Evolutionary conservation across 2,888 invertebrate genomes (phyloP), one percentile per base, ranked within the genome.

Genomic region (Halocaridina rubra): DNA sequence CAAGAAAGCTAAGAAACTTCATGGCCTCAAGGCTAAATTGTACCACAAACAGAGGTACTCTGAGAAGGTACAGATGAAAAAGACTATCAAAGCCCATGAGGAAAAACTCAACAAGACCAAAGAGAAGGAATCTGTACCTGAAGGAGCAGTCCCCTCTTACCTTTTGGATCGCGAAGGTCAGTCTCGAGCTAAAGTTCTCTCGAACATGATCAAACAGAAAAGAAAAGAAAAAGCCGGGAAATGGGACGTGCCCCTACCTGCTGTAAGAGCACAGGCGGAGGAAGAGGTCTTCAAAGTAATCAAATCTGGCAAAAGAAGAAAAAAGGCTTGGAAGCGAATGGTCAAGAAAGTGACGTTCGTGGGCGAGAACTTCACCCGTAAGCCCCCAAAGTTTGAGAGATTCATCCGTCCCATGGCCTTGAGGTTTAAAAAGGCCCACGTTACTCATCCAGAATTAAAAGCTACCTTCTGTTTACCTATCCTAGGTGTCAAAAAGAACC

Each of bases 121-220:
- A 91, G 95, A 95, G 0, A 91, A 92, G 64, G 95, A 96, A 88
- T 94, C 95, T 89, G 95, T 95, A 0, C 93, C 96, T 0, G 97
- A 97, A 90, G 98, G 98, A 57, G 99, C 98, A 0, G 91, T 98
- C 76, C 99, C 99, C 0, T 96, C 97, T 0, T 99, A 99, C 91
- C 93, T 99, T n/a, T 92, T 99, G 80, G 99, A 99, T 93, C 94
- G 99, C 92, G 97, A 99, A 92, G 95, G 96, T 5, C 97, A 98
- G 90, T 95, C 95, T 0, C 93, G 96, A 67, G 98, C 98, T 1
- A 99, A 99, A 92, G 96, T 99, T 27, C 92, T 99, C 0, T 98
- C 98, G 0, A 99, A 99, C 91, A 98, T 98, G 96, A 98, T 99
- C 88, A 99, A 99, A 92, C 99, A 99, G 91, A 99, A 99, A 91